Percentiles rank a stretch among this genome's conserved stretches.
phyloP scores from a whole-genome alignment of 2,888 invertebrate genomes.

The Folsomia manolachei region DNA sequence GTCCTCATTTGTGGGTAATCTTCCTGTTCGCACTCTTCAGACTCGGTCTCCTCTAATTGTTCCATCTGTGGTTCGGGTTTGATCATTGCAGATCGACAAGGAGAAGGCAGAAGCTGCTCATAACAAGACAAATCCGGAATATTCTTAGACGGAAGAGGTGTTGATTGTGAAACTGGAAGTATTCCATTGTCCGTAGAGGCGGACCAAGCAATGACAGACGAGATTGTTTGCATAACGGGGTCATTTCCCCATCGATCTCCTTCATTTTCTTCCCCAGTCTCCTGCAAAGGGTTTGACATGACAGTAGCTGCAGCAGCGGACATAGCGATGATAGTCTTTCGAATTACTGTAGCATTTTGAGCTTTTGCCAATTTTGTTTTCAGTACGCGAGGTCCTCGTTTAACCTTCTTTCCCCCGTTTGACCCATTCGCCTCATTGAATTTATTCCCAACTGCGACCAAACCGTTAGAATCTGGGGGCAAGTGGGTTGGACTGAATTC shows the following conservation, averaged over 20 bases:
- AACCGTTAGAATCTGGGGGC: background rate
- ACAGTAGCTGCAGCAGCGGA: conserved; percentile 43
- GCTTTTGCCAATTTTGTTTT: background rate
- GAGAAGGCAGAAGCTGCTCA: too few relatives aligned
- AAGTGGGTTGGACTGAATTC: background rate
- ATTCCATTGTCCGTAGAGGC: background rate
- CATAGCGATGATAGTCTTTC: conserved; percentile 45
- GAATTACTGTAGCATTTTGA: background rate
- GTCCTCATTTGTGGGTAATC: too few relatives aligned
- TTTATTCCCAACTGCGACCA: background rate
- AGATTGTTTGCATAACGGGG: background rate
- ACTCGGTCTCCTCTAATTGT: too few relatives aligned
- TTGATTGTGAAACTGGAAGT: background rate
- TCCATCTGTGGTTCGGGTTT: too few relatives aligned
- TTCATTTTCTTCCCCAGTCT: background rate
- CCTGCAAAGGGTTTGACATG: conserved; percentile 23
- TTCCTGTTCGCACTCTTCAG: too few relatives aligned
- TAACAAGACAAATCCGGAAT: too few relatives aligned
- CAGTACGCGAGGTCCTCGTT: background rate
- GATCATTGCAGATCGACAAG: too few relatives aligned
- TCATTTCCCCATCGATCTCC: background rate
- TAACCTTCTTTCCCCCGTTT: background rate
- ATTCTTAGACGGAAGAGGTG: too few relatives aligned
- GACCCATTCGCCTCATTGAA: background rate
- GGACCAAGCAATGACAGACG: background rate